A percentile compares a stretch with the other conserved stretches of the same genome.
Evolutionary conservation across 2,113 vertebrate genomes (phyloP).

Genomic region (Herpailurus yagouaroundi): DNA sequence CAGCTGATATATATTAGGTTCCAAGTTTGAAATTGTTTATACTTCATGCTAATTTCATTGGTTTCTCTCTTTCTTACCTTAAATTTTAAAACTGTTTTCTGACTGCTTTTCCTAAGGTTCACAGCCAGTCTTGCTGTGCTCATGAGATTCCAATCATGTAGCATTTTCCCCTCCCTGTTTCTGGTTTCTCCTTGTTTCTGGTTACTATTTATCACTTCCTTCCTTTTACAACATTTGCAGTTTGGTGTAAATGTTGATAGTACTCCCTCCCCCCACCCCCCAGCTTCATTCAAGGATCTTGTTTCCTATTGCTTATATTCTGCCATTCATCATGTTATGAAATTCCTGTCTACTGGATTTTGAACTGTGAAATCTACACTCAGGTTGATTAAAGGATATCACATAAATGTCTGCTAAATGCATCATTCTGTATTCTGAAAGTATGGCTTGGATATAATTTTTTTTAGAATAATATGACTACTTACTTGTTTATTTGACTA

Average conservation of each 20-base stretch:
- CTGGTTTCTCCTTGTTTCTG: neutral
- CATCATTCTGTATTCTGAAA: neutral
- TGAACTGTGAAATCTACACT: neutral
- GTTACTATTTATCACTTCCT: neutral
- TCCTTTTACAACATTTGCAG: neutral
- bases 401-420: neutral
- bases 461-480: neutral
- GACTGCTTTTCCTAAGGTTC: neutral
- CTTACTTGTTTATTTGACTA: neutral
- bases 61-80: conserved; percentile 10
- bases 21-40: neutral
- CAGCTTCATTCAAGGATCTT: neutral
- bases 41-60: neutral
- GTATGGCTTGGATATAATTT: neutral
- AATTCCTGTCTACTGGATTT: neutral
- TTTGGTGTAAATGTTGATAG: neutral
- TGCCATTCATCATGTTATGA: neutral
- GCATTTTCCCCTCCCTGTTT: neutral
- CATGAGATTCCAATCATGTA: neutral
- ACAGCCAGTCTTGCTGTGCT: neutral
- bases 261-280: neutral
- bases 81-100: neutral
- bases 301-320: neutral
- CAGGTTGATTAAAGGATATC: neutral
- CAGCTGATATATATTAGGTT: neutral